phyloP scores from a whole-genome alignment of 2,113 vertebrate species.

The Mobula hypostoma region DNA sequence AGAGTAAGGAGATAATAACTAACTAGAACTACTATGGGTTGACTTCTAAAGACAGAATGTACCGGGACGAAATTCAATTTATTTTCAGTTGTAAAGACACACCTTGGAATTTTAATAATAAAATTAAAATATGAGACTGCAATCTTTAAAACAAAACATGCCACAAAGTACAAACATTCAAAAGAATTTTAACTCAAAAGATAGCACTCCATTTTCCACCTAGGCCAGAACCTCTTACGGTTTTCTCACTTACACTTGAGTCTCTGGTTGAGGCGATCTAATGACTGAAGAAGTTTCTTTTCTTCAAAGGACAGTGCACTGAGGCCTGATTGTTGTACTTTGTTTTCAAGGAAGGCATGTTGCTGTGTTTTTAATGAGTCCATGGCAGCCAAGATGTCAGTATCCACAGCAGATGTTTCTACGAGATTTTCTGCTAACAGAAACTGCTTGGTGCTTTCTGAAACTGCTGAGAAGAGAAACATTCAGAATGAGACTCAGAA shows the following conservation, averaged over 20 bases:
- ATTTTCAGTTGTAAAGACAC: no score
- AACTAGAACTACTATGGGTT: no score
- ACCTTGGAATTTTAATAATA: no score
- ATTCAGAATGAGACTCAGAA: not conserved
- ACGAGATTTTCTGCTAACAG: constrained; percentile 55
- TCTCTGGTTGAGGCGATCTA: constrained; percentile 69
- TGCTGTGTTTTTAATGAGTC: constrained; percentile 49
- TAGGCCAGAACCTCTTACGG: not conserved
- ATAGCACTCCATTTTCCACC: not conserved
- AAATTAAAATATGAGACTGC: not conserved
- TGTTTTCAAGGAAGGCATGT: constrained; percentile 41
- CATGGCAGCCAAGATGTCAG: constrained; percentile 53
- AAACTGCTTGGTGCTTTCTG: constrained; percentile 59
- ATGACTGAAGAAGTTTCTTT: constrained; percentile 69
- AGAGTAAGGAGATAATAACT: no score
- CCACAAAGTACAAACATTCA: not conserved
- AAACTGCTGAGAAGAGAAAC: constrained; percentile 50
- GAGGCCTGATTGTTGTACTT: constrained; percentile 39
- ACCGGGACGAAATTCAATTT: no score
- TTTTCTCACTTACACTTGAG: constrained; percentile 64
- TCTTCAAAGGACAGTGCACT: constrained; percentile 70
- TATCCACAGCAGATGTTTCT: constrained; percentile 48
- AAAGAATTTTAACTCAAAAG: not conserved
- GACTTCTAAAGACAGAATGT: no score
- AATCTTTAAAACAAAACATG: not conserved